These are phyloP conservation scores for Clanis bilineata DNA, from an alignment of 2,888 invertebrate genomes.

Conservation along the genomic window DNA sequence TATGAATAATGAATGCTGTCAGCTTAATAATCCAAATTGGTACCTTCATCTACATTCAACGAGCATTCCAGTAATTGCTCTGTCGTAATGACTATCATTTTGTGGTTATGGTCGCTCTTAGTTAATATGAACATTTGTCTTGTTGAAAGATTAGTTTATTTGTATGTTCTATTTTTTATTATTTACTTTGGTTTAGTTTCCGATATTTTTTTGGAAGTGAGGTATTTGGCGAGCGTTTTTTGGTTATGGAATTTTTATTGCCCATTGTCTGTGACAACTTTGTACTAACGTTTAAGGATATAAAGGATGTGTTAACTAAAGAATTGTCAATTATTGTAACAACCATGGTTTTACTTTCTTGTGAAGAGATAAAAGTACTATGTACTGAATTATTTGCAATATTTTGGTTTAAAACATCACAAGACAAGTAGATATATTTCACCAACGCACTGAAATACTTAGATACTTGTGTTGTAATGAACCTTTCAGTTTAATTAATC, in stretches of 20 bases:
- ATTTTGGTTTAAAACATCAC: no score
- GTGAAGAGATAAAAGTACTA: no score
- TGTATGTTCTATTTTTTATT: not conserved
- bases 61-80: constrained; percentile 7
- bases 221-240: not conserved
- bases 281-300: no score
- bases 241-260: not conserved
- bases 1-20: not conserved
- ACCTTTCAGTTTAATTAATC: not conserved
- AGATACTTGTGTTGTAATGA: not conserved
- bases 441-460: not conserved
- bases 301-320: no score
- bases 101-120: not conserved
- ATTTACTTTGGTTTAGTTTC: not conserved
- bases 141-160: not conserved
- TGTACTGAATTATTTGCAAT: no score
- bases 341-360: no score
- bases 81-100: constrained; percentile 7
- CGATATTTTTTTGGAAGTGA: not conserved
- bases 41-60: not conserved
- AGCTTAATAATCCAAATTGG: not conserved
- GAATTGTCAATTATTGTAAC: no score
- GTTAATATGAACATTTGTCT: not conserved
- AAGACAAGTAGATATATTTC: no score
- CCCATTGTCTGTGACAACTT: not conserved